Conservation (phyloP, 2,797 vertebrate species). For the Artibeus jamaicensis region DNA sequence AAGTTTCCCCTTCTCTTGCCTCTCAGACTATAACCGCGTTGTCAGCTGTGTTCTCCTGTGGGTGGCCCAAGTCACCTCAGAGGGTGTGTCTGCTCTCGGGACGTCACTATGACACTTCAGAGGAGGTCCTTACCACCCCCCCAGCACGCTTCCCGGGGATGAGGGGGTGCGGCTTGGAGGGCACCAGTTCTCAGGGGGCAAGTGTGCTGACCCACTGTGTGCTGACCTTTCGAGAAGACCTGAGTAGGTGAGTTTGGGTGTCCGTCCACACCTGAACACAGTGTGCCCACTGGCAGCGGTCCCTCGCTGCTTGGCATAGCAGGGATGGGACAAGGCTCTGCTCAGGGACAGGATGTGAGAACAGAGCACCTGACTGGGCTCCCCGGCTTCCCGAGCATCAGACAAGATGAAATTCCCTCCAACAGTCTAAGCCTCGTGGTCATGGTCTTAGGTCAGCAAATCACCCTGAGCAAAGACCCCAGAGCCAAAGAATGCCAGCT, state of each 20-base stretch:
- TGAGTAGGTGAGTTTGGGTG: background rate
- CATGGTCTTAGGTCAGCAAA: background rate
- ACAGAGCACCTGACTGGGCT: too few relatives aligned
- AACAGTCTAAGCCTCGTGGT: background rate
- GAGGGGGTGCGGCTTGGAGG: background rate
- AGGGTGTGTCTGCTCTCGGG: too few relatives aligned
- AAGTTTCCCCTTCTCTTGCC: conserved; percentile 46
- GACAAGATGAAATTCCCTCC: background rate
- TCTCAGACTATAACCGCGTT: conserved; percentile 33
- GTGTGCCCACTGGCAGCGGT: rapidly evolving
- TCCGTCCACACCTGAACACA: background rate
- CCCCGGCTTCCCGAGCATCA: background rate
- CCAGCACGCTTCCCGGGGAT: background rate
- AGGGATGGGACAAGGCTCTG: too few relatives aligned
- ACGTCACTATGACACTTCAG: too few relatives aligned
- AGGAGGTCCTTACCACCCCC: too few relatives aligned
- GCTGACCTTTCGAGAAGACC: background rate
- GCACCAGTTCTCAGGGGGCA: background rate
- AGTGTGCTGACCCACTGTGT: rapidly evolving
- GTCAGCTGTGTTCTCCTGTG: background rate
- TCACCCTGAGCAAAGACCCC: background rate
- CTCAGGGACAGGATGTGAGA: rapidly evolving
- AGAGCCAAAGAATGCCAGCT: background rate
- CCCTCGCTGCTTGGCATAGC: background rate
- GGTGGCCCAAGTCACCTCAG: too few relatives aligned